Evolutionary conservation across 1,140 invertebrate genomes (phyloP).

Genomic region (Diabrotica virgifera): DNA sequence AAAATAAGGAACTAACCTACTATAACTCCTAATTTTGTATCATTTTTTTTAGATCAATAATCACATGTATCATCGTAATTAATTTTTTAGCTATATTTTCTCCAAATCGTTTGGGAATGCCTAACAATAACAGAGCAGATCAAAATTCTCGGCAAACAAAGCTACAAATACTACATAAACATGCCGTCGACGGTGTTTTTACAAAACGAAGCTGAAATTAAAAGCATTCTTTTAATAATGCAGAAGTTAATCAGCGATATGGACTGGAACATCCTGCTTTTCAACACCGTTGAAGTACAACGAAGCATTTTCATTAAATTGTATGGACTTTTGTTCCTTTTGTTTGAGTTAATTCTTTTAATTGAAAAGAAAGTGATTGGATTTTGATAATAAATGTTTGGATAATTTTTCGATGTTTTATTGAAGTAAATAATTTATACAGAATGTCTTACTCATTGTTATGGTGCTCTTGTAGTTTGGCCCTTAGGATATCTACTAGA

Average conservation of each 20-base stretch:
- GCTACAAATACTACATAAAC: slow-evolving; percentile 10
- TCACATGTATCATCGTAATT: neutral
- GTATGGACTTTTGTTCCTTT: neutral
- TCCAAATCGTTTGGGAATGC: neutral
- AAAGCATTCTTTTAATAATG: neutral
- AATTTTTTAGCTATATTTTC: slow-evolving; percentile 10
- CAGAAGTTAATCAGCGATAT: neutral
- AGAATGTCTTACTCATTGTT: no score
- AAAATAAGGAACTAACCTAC: no score
- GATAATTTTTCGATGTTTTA: no score
- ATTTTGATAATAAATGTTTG: no score
- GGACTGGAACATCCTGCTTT: slow-evolving; percentile 5
- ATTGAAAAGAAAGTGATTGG: neutral
- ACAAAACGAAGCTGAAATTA: slow-evolving; percentile 9
- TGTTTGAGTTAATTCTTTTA: slow-evolving; percentile 7
- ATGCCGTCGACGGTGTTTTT: slow-evolving; percentile 16
- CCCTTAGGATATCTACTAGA: no score
- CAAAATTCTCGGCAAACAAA: neutral
- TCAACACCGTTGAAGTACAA: neutral
- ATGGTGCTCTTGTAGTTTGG: no score
- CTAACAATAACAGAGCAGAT: neutral
- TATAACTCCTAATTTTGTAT: no score
- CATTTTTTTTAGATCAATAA: neutral
- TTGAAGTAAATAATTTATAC: no score
- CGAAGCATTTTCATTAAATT: slow-evolving; percentile 4